Evolutionary conservation across 2,888 invertebrate species (phyloP).

Genomic region (Meta bourneti): DNA sequence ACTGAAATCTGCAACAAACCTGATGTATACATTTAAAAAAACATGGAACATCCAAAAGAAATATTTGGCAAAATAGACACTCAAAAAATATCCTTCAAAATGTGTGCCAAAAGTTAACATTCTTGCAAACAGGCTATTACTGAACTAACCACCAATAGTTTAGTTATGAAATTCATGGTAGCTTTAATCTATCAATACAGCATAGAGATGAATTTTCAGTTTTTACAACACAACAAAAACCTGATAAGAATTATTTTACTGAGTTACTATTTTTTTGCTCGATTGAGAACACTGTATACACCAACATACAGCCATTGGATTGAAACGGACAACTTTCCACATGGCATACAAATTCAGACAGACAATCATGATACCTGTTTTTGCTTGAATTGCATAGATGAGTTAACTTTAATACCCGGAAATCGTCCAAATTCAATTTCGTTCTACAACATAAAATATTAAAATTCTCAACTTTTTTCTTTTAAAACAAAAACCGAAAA

Average conservation of each 20-base stretch:
- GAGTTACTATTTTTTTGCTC: constrained; percentile 29
- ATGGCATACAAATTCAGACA: constrained; percentile 62
- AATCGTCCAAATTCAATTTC: not conserved
- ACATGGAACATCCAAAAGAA: not conserved
- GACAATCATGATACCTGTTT: constrained; percentile 41
- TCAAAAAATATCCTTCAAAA: too few species aligned
- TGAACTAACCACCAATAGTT: too few species aligned
- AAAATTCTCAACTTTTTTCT: not conserved
- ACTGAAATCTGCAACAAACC: not conserved
- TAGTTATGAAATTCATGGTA: not conserved
- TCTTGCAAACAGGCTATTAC: too few species aligned
- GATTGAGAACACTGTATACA: constrained; percentile 16
- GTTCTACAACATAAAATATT: constrained; percentile 40
- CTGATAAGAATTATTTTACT: constrained; percentile 18
- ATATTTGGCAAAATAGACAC: not conserved
- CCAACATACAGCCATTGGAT: constrained; percentile 66
- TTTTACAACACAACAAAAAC: not conserved
- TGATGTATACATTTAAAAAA: not conserved
- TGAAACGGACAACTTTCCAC: constrained; percentile 71
- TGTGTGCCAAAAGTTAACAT: too few species aligned
- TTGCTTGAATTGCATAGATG: constrained; percentile 35
- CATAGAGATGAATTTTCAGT: not conserved
- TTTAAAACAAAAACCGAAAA: constrained; percentile 39
- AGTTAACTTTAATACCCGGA: constrained; percentile 12
- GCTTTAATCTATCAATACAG: not conserved